phyloP scores from a whole-genome alignment of 2,888 invertebrate species.

The Mechanitis messenoides region DNA sequence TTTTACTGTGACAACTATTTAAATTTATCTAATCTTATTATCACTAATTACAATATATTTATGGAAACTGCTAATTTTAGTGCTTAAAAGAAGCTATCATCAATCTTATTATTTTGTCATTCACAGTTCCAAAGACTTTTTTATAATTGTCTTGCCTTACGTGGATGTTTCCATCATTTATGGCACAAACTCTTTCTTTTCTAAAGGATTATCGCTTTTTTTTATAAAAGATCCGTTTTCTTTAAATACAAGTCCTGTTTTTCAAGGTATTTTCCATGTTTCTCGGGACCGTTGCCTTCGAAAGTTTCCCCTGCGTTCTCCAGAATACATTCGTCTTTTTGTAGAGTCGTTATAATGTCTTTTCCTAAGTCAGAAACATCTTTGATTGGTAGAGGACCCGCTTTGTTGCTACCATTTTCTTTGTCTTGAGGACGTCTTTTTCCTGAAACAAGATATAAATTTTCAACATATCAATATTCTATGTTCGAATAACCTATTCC shows the following conservation, averaged over 20 bases:
- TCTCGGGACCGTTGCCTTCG: not conserved
- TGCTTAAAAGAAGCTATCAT: too few species aligned
- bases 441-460: not conserved
- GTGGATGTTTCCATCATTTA: too few species aligned
- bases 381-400: conserved; percentile 5
- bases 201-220: not conserved
- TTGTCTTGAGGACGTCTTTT: not conserved
- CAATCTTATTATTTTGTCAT: too few species aligned
- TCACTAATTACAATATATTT: too few species aligned
- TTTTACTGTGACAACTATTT: too few species aligned
- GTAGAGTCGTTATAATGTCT: conserved; percentile 10
- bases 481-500: not conserved
- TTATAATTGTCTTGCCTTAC: too few species aligned
- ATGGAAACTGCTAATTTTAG: too few species aligned
- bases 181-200: not conserved
- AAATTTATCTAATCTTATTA: too few species aligned
- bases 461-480: not conserved
- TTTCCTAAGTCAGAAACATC: conserved; percentile 8
- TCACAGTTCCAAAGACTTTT: too few species aligned
- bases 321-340: conserved; percentile 8
- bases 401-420: not conserved
- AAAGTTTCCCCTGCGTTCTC: not conserved
- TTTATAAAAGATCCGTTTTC: conserved; percentile 7
- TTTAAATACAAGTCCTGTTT: not conserved
- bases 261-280: not conserved